These are phyloP conservation scores for Venusia cambrica DNA, from an alignment of 2,888 invertebrate genomes.

Conservation along the genomic window DNA sequence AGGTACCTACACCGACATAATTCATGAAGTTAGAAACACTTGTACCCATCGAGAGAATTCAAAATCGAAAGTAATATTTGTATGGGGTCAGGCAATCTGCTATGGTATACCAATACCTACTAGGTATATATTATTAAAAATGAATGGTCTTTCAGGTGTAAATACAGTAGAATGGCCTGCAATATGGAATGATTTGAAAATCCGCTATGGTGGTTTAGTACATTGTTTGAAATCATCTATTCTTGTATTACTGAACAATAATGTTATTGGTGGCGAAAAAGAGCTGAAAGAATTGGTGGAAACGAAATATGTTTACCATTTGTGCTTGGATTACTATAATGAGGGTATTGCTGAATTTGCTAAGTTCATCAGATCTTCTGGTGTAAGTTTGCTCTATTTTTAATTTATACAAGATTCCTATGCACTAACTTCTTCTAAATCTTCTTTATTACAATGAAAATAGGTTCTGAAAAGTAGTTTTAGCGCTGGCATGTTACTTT, in stretches of 20 bases:
- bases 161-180: conserved; percentile 64
- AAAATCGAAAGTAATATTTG: too few relatives aligned
- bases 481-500: too few relatives aligned
- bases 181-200: conserved; percentile 54
- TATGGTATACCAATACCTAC: too few relatives aligned
- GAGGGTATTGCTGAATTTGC: conserved; percentile 64
- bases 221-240: conserved; percentile 69
- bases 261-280: conserved; percentile 75
- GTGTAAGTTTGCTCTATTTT: too few relatives aligned
- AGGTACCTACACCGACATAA: conserved; percentile 1
- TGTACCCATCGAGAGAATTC: too few relatives aligned
- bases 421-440: too few relatives aligned
- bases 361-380: conserved; percentile 59
- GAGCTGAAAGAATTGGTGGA: conserved; percentile 68
- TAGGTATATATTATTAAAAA: too few relatives aligned
- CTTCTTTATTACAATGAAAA: too few relatives aligned
- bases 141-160: conserved; percentile 51
- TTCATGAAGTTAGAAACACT: too few relatives aligned
- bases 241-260: conserved; percentile 70
- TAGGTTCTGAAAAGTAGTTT: too few relatives aligned
- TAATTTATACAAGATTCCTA: too few relatives aligned
- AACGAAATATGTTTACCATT: conserved; percentile 62
- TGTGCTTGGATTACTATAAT: conserved; percentile 66
- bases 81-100: too few relatives aligned
- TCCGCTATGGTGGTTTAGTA: conserved; percentile 63